A percentile compares a stretch with the other conserved stretches of the same genome.
Evolutionary conservation across 2,797 vertebrate species (phyloP).

Genomic region (Mareca penelope): DNA sequence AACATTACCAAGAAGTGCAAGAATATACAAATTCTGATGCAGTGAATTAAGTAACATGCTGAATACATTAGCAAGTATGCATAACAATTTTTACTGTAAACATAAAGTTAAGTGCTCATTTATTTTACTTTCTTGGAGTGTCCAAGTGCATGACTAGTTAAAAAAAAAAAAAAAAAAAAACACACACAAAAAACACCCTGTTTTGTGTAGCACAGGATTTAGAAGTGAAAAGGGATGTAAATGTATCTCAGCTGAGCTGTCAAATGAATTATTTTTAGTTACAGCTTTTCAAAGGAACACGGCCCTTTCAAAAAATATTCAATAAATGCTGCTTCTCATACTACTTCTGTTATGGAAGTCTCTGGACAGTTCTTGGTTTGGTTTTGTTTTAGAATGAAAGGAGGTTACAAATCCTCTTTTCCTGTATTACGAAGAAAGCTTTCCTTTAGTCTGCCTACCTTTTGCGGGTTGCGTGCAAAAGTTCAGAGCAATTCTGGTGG

Average conservation of each 20-base stretch:
- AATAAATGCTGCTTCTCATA: background rate
- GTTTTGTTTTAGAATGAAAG: background rate
- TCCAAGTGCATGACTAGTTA: background rate
- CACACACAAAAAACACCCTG: background rate
- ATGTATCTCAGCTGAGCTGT: background rate
- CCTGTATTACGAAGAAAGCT: background rate
- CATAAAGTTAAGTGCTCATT: slow-evolving; percentile 1
- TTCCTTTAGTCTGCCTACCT: background rate
- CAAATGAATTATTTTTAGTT: slow-evolving; percentile 14
- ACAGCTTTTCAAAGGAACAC: slow-evolving; percentile 20
- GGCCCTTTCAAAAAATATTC: background rate
- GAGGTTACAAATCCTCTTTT: background rate
- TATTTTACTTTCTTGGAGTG: slow-evolving; percentile 7
- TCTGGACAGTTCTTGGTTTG: background rate
- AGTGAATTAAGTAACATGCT: background rate
- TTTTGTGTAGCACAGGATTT: background rate
- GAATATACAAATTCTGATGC: slow-evolving; percentile 13
- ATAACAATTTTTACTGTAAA: background rate
- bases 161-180: background rate
- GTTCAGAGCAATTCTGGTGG: background rate
- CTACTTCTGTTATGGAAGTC: background rate
- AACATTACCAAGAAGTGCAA: slow-evolving; percentile 19
- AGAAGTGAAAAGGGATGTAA: background rate
- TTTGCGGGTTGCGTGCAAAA: background rate
- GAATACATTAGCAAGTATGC: background rate